Evolutionary conservation across 2,113 vertebrate species (phyloP), one percentile per base, ranked within the genome.

Genomic region (Nycticorax nycticorax): DNA sequence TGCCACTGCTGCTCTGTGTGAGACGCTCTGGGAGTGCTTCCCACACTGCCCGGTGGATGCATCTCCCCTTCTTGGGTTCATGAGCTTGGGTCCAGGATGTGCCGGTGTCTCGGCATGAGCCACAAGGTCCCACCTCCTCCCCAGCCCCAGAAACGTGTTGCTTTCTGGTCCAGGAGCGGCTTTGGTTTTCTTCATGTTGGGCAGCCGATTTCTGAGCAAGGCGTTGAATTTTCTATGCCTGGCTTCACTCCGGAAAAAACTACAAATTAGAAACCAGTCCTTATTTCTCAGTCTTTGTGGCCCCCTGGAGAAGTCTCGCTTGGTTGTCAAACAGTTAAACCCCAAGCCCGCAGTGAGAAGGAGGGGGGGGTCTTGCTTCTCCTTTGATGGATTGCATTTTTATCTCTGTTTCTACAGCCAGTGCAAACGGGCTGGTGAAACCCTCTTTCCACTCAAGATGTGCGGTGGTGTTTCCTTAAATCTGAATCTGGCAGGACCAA

Each of bases 321-420:
- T 95, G 94, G 91, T 55, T 92, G 57, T 92, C 69, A 93, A 91
- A 94, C 52, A 82, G 91, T 96, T 95, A 97, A 95, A 84, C 22
- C 39, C 45, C 0, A 0, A 93, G 76, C 80, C 93, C 3, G 7
- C 60, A 69, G 56, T 0, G 1, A 19, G 37, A 43, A 43, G 41
- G 41, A 43, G 76, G 2, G 22, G 74, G 71, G 72, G 33, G 32
- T 69, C 71, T 68, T 74, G 76, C 84, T 48, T 16, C 0, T 39
- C 6, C 14, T 84, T 57, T 92, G 91, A 94, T 85, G 81, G 86
- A 66, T 95, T 89, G 84, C 53, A 19, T 91, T 96, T 97, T 96
- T 93, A 91, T 93, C 88, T 94, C 53, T 71, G 56, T 94, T 95
- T 88, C 92, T 74, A 55, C 88, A 92, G 93, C 91, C 93, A 26